phyloP scores from a whole-genome alignment of 2,888 invertebrate genomes.

The Cosmorhoe ocellata region DNA sequence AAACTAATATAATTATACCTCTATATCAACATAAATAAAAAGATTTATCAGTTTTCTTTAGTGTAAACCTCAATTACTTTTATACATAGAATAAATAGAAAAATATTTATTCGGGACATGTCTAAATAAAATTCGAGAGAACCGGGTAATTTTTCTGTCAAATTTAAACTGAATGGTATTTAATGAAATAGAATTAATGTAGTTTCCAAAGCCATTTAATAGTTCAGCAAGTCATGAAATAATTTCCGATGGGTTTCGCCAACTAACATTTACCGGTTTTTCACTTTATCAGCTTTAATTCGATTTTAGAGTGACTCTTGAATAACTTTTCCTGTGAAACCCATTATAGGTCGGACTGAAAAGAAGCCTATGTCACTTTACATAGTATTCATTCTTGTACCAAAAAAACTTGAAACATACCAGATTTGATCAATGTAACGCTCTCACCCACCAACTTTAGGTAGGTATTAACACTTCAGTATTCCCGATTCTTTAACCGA shows the following conservation, averaged over 20 bases:
- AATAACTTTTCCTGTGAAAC: constrained; percentile 44
- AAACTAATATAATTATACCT: too few species aligned
- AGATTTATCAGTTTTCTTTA: too few species aligned
- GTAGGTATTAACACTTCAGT: too few species aligned
- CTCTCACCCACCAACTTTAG: too few species aligned
- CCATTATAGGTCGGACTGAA: constrained; percentile 44
- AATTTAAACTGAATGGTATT: constrained; percentile 4
- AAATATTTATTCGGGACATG: too few species aligned
- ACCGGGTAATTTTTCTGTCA: not conserved
- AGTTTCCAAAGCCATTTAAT: constrained; percentile 35
- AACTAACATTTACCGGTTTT: constrained; percentile 40
- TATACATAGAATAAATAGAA: too few species aligned
- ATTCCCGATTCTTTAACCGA: too few species aligned
- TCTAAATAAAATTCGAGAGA: too few species aligned
- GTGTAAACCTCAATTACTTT: too few species aligned
- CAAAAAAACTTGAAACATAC: too few species aligned
- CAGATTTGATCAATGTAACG: too few species aligned
- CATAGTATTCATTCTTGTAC: not conserved
- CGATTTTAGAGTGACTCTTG: constrained; percentile 48
- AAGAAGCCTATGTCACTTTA: constrained; percentile 5
- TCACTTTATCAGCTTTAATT: constrained; percentile 49
- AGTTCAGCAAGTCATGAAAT: constrained; percentile 42
- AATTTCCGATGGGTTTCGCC: constrained; percentile 36
- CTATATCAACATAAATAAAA: too few species aligned
- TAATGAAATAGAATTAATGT: constrained; percentile 18